Percentiles rank a stretch among this genome's conserved stretches.
Evolutionary conservation across 2,888 invertebrate genomes (phyloP).

Genomic region (Subacronicta megacephala): DNA sequence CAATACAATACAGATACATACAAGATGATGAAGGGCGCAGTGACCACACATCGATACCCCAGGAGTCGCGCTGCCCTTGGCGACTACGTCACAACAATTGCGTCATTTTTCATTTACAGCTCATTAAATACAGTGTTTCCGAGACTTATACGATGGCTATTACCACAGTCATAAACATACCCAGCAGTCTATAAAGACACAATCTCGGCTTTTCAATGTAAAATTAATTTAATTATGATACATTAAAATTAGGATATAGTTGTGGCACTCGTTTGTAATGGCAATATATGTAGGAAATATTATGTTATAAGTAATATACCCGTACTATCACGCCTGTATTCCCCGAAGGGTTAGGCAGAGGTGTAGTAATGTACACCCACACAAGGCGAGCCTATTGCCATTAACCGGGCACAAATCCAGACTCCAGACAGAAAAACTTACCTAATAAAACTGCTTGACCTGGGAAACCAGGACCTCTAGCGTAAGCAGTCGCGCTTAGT

Average conservation of each 20-base stretch:
- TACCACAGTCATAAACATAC: slow-evolving; percentile 74
- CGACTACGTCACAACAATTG: slow-evolving; percentile 66
- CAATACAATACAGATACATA: too few relatives aligned
- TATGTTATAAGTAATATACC: not conserved
- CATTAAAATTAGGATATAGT: slow-evolving; percentile 39
- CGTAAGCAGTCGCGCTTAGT: too few relatives aligned
- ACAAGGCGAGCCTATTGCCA: too few relatives aligned
- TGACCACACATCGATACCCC: slow-evolving; percentile 52
- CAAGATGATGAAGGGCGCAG: slow-evolving; percentile 66
- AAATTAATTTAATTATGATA: slow-evolving; percentile 53
- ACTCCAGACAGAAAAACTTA: too few relatives aligned
- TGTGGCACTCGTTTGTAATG: slow-evolving; percentile 27
- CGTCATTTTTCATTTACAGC: slow-evolving; percentile 80
- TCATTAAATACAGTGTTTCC: slow-evolving; percentile 74
- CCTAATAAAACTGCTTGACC: too few relatives aligned
- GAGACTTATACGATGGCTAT: slow-evolving; percentile 69
- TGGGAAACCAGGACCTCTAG: too few relatives aligned
- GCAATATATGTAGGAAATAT: slow-evolving; percentile 20
- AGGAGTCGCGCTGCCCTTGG: slow-evolving; percentile 57
- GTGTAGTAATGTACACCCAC: too few relatives aligned
- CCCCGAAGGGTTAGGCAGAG: too few relatives aligned
- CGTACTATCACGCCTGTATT: too few relatives aligned
- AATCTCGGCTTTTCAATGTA: slow-evolving; percentile 39
- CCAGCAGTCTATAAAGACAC: slow-evolving; percentile 50
- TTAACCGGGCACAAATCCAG: too few relatives aligned